Evolutionary conservation across 92 coral and sea anemone genomes (phyloP), one percentile per base, ranked within the genome.

Genomic region (Pocillopora meandrina): DNA sequence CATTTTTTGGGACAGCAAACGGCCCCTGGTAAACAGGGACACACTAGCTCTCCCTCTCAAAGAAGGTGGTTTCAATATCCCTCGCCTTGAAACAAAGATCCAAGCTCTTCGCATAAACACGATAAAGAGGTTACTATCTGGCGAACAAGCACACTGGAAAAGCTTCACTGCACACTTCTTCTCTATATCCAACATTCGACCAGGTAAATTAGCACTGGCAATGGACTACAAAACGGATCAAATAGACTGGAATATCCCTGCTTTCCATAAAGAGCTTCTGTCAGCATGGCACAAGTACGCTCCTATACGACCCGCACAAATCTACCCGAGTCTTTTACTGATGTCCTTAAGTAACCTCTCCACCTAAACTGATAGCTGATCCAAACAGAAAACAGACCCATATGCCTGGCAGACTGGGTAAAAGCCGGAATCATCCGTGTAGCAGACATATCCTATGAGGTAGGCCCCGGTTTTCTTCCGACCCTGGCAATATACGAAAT

Each of bases 111-210:
- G 85, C 13, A 31, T 81, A 1, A 70, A 70, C 42, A 81, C 85
- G 5, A 0, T 81, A 6, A 19, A 59, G 3, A 10, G 85, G 2
- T 52, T 68, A 5, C 26, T 81, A 0, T 5, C 5, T 0, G 19
- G 52, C 5, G 76, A 68, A 12, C 56, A 1, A 0, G 85, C 85
- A 13, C 66, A 69, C 56, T 81, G 85, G 76, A 81, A n/a, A n/a
- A n/a, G n/a, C n/a, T n/a, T n/a, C n/a, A n/a, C n/a, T n/a, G n/a
- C n/a, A n/a, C n/a, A n/a, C 33, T 78, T 77, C 49, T 56, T 77
- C 19, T 26, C 34, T 23, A 15, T 61, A 58, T 12, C 5, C 1
- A 18, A 34, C 71, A 8, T 61, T 15, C 9, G 13, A 5, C 70
- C 18, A 0, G 36, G 81, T 0, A 18, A 34, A 35, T 18, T 34